Base-by-base conservation (phyloP, 92 coral and sea anemone species). In the Zoanthus solanderi region DNA sequence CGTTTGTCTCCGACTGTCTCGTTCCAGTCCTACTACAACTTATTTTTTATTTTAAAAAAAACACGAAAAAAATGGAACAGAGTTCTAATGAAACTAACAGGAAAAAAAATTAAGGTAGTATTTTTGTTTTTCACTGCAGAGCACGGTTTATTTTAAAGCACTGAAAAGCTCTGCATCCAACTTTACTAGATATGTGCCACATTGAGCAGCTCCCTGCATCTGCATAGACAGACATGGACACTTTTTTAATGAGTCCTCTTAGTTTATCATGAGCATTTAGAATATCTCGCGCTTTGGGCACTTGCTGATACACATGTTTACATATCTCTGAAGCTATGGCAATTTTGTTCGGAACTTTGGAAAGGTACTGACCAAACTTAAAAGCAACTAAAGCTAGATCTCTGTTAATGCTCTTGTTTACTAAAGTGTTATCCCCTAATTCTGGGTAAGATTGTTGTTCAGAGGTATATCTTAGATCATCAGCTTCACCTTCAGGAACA, bases 231-330 rank as follows among this genome's bases (percentile, higher is more conserved):
- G 42, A 34, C 3, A 34, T 34, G 42, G 42, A 3, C 42, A 34
- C 42, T 34, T 92, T 89, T 10, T 65, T 31, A 0, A 79, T 58
- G 29, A 90, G 87, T 46, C 92, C 94, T 28, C 75, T 74, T 17
- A 86, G 91, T 81, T 90, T 86, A 5, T 90, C 92, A 66, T 72
- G 80, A 66, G 85, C 63, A 54, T 48, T 60, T 16, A 90, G 87
- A 78, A 92, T 90, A 29, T 90, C 93, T 82, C 89, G 74, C 6
- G 95, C 90, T 30, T 92, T 86, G 10, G 90, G 94, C 7, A 89
- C 17, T 57, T 54, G 45, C 42, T 92, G 75, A 84, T 91, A 88
- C 10, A 91, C 75, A 50, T 44, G 66, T 84, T 91, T 88, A 57
- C 94, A 88, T n/a, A 76, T 90, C 79, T 92, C 94, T 23, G 94